Conservation (phyloP, 2,888 invertebrate species). For the Cetonia aurata region DNA sequence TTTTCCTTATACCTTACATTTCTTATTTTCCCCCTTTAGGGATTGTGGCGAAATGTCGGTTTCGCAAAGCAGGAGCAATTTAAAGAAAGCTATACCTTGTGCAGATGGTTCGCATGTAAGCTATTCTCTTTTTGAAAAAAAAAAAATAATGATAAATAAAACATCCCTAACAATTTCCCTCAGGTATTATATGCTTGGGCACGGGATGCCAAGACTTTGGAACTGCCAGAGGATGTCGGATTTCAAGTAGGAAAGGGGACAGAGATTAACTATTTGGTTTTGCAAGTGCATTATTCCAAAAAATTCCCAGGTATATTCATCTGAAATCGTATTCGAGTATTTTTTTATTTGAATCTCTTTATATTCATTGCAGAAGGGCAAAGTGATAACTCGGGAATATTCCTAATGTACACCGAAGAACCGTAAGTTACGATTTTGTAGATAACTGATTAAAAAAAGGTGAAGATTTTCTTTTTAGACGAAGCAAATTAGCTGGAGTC, state of each 20-base stretch:
- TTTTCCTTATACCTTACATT: neutral
- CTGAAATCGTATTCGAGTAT: no score
- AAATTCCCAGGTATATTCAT: constrained; percentile 57
- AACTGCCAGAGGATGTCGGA: constrained; percentile 88
- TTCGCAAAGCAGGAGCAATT: constrained; percentile 63
- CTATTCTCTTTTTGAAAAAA: constrained; percentile 9
- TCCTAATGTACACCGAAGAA: constrained; percentile 81
- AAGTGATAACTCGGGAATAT: constrained; percentile 88
- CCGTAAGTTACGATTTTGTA: constrained; percentile 69
- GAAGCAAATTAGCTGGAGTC: constrained; percentile 92
- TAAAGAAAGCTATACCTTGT: constrained; percentile 80
- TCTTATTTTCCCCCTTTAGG: constrained; percentile 68
- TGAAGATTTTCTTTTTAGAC: constrained; percentile 66
- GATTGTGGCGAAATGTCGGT: constrained; percentile 94
- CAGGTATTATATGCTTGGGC: constrained; percentile 97
- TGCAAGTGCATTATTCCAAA: constrained; percentile 79
- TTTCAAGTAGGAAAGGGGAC: constrained; percentile 91
- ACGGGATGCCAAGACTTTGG: constrained; percentile 85
- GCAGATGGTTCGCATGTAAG: constrained; percentile 77
- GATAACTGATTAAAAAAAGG: neutral
- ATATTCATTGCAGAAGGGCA: constrained; percentile 73
- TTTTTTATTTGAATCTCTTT: neutral
- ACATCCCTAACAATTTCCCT: constrained; percentile 46
- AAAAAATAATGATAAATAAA: no score
- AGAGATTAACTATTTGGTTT: constrained; percentile 87